Base-by-base conservation (phyloP, 2,888 invertebrate genomes). In the Caenorhabditis zanzibari region DNA sequence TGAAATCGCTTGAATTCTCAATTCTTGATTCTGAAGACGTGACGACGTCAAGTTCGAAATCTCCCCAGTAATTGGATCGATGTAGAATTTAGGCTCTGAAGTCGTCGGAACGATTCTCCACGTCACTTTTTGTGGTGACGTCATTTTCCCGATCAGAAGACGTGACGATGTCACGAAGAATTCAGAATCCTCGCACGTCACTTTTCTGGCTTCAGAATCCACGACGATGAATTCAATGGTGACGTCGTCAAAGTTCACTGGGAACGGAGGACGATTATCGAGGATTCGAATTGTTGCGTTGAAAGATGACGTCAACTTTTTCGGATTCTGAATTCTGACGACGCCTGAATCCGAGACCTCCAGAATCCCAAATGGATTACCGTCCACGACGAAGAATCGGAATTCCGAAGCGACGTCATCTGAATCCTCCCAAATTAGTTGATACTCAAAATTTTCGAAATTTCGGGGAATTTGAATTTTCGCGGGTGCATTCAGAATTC, bases 11-110 rank as follows among this genome's bases (percentile, higher is more conserved):
- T 81, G 75, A 26, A 81, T 56, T 28, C 49, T 52, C 35, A 79
- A 22, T 1, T 69, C 9, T 16, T 54, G 28, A 14, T 54, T 68
- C 32, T 14, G 61, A 52, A n/a, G 19, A 16, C 63, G 52, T n/a
- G 73, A 66, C 24, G 73, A 74, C 44, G 72, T 59, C 22, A 69
- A 76, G 35, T 84, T 80, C 24, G 54, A 64, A 38, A 88, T 47
- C 28, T 82, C 74, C n/a, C 88, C 88, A 22, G 56, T 59, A 14
- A 86, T 68, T 0, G 85, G 76, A 77, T 88, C 81, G 12, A 88
- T 59, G 12, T 22, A 19, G 41, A 87, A n/a, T n/a, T n/a, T n/a
- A 80, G 35, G 73, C 72, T 1, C 58, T 74, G 10, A 9, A 38
- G 69, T 64, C 9, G 58, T 28, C 12, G 85, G 85, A 6, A 82